Conservation (phyloP, 92 coral and sea anemone genomes). For the Epizoanthus illoricatus region DNA sequence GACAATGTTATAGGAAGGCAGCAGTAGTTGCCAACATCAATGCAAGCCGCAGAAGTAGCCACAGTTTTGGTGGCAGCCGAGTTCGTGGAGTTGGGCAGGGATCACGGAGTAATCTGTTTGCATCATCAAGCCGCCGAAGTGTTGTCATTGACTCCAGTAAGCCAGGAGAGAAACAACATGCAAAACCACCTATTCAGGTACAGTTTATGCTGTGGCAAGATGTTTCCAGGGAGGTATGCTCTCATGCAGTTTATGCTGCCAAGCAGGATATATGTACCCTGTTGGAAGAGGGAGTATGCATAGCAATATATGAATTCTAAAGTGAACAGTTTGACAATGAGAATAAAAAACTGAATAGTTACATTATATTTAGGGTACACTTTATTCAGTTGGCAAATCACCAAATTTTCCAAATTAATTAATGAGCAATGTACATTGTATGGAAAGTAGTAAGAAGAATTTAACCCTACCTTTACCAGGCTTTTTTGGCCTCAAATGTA, state of each 20-base stretch:
- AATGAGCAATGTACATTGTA: no score
- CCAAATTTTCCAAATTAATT: no score
- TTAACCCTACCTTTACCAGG: no score
- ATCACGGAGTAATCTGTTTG: constrained; percentile 86
- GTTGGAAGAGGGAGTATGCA: no score
- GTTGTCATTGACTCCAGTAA: constrained; percentile 80
- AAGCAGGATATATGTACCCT: no score
- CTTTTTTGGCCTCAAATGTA: no score
- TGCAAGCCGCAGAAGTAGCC: constrained; percentile 95
- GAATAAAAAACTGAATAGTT: not conserved
- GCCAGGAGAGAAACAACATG: constrained; percentile 63
- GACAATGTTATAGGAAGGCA: constrained; percentile 47
- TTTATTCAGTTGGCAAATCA: no score
- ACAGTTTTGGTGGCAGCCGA: constrained; percentile 91
- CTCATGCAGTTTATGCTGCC: no score
- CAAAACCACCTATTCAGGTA: constrained; percentile 94
- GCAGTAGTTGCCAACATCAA: constrained; percentile 47
- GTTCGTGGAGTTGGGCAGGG: constrained; percentile 74
- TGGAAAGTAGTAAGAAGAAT: no score
- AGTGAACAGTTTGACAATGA: no score
- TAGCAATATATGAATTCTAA: no score
- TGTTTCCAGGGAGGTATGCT: no score
- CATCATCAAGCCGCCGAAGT: constrained; percentile 86
- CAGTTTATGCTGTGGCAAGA: not conserved
- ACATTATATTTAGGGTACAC: not conserved